Evolutionary conservation across 2,797 vertebrate species (phyloP).

Genomic region (Gallinago solitaria): DNA sequence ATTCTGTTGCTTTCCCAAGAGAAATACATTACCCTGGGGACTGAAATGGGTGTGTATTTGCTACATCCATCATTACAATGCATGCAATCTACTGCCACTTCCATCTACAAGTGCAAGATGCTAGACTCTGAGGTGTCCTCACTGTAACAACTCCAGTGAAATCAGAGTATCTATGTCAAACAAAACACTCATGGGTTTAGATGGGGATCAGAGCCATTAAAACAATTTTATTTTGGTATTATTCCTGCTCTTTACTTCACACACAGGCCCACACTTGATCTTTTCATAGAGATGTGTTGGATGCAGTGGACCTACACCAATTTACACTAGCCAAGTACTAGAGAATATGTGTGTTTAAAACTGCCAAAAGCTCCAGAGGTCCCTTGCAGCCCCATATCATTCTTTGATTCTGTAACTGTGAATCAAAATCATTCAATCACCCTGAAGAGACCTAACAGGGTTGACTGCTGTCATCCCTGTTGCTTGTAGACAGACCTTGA

Average conservation of each 20-base stretch:
- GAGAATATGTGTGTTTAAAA: not conserved
- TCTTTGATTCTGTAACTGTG: not conserved
- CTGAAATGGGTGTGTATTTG: not conserved
- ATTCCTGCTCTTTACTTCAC: not conserved
- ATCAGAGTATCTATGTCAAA: not conserved
- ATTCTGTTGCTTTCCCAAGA: slow-evolving; percentile 7
- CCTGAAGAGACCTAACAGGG: not conserved
- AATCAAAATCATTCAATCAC: not conserved
- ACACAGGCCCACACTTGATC: not conserved
- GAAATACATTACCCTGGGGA: not conserved
- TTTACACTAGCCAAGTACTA: not conserved
- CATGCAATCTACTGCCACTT: not conserved
- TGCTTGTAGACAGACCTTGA: not conserved
- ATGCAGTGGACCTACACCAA: not conserved
- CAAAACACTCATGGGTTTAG: not conserved
- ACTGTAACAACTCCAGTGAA: not conserved
- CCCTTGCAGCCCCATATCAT: too few relatives aligned
- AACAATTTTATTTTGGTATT: not conserved
- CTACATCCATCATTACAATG: not conserved
- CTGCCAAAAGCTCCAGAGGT: not conserved
- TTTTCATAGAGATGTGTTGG: not conserved
- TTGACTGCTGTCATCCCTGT: not conserved
- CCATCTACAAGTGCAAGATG: not conserved
- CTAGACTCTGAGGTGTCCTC: not conserved
- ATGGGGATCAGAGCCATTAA: not conserved